Conservation (phyloP, 2,797 vertebrate genomes). For the Hafferia zeledoni region DNA sequence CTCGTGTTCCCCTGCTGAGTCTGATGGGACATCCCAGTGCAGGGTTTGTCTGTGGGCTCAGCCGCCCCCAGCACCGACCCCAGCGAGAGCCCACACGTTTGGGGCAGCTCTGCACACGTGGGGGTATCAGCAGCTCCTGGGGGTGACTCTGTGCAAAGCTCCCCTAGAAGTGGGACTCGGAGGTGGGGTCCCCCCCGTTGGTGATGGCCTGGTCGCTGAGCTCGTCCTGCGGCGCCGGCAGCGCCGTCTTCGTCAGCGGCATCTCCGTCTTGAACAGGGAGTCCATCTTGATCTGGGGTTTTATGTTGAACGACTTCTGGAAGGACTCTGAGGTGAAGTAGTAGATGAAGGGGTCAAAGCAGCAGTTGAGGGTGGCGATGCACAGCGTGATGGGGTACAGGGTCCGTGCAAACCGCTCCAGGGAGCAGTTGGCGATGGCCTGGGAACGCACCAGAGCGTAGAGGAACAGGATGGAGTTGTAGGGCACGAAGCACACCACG, state of each 20-base stretch:
- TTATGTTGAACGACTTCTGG: slow-evolving; percentile 93
- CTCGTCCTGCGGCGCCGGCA: slow-evolving; percentile 75
- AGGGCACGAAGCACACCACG: slow-evolving; percentile 96
- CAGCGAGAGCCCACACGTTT: not conserved
- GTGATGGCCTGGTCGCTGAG: slow-evolving; percentile 77
- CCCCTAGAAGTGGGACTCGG: slow-evolving; percentile 84
- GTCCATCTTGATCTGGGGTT: slow-evolving; percentile 85
- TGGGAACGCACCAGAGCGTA: slow-evolving; percentile 94
- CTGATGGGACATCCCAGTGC: not conserved
- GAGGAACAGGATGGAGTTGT: slow-evolving; percentile 96
- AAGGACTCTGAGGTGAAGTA: slow-evolving; percentile 98
- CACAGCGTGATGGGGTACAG: slow-evolving; percentile 95
- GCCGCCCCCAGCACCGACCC: not conserved
- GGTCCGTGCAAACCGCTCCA: slow-evolving; percentile 91
- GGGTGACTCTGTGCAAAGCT: not conserved
- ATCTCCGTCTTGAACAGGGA: slow-evolving; percentile 86
- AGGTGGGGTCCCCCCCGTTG: slow-evolving; percentile 87
- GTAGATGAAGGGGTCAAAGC: slow-evolving; percentile 95
- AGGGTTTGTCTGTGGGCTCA: not conserved
- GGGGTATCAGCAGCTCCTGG: not conserved
- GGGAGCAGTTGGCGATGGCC: slow-evolving; percentile 88
- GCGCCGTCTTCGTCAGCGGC: slow-evolving; percentile 76
- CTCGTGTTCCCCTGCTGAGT: not conserved
- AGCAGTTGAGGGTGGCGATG: slow-evolving; percentile 94
- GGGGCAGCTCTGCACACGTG: not conserved